Evolutionary conservation across 2,797 vertebrate genomes (phyloP).

Genomic region (Channa striata): DNA sequence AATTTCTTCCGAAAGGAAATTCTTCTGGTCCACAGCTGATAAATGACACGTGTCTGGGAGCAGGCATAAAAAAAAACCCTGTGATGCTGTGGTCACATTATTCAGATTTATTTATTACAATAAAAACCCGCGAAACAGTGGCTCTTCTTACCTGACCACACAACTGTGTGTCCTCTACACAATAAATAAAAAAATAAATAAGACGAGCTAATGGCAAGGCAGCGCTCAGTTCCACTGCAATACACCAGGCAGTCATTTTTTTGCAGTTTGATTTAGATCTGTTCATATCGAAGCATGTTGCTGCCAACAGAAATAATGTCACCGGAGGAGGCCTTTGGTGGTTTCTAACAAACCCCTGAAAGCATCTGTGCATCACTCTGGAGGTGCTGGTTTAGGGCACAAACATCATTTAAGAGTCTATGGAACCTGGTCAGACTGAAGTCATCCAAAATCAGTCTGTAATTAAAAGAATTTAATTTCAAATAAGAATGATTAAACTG

Average conservation of each 20-base stretch:
- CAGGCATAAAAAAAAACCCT: neutral
- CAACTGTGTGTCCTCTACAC: too few species aligned
- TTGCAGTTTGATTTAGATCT: too few species aligned
- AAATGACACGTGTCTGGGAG: slow-evolving; percentile 19
- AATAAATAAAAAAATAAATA: neutral
- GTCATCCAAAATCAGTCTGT: too few species aligned
- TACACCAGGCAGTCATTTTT: neutral
- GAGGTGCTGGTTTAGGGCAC: neutral
- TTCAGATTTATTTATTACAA: slow-evolving; percentile 25
- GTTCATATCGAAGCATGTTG: too few species aligned
- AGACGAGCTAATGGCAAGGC: neutral
- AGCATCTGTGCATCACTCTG: slow-evolving; percentile 1
- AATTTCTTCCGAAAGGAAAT: slow-evolving; percentile 29
- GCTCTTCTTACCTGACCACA: neutral
- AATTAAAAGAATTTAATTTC: too few species aligned
- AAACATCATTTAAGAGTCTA: neutral
- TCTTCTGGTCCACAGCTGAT: slow-evolving; percentile 9
- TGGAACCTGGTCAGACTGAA: neutral
- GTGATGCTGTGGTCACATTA: slow-evolving; percentile 10
- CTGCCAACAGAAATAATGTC: too few species aligned
- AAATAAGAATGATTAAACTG: too few species aligned
- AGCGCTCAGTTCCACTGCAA: too few species aligned
- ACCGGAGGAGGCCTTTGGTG: too few species aligned
- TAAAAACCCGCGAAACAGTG: neutral
- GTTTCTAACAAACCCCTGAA: slow-evolving; percentile 1